Conservation (phyloP, 2,797 vertebrate genomes). For the Bradypodion pumilum region DNA sequence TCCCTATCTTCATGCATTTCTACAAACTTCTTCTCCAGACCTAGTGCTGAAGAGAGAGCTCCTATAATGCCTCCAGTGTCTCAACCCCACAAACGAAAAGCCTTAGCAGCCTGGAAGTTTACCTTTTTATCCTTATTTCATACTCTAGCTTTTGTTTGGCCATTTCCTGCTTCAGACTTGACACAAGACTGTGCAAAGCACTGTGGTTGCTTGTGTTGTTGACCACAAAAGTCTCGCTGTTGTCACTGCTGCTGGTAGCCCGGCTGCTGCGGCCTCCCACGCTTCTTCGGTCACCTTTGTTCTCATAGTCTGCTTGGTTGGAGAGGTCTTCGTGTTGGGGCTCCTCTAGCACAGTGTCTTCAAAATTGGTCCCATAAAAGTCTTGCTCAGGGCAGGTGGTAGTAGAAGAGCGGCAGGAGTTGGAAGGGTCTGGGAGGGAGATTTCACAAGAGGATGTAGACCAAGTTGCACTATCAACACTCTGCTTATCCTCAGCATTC, state of each 20-base stretch:
- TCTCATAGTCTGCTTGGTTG: slow-evolving; percentile 74
- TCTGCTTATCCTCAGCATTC: slow-evolving; percentile 95
- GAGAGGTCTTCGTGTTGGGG: slow-evolving; percentile 75
- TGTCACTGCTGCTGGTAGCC: slow-evolving; percentile 90
- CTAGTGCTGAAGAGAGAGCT: background rate
- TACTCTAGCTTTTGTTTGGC: slow-evolving; percentile 94
- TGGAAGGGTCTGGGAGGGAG: slow-evolving; percentile 94
- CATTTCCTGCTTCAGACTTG: slow-evolving; percentile 97
- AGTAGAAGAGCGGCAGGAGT: slow-evolving; percentile 94
- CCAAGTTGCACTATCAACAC: slow-evolving; percentile 97
- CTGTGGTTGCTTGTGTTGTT: slow-evolving; percentile 86
- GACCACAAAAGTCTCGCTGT: slow-evolving; percentile 83
- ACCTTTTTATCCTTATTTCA: slow-evolving; percentile 95
- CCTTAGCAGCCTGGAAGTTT: background rate
- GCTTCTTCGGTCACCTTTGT: slow-evolving; percentile 78
- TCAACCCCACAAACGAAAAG: background rate
- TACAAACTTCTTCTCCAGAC: background rate
- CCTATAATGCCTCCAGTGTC: background rate
- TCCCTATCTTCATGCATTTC: background rate
- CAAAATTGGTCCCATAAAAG: slow-evolving; percentile 86
- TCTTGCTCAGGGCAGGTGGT: slow-evolving; percentile 97
- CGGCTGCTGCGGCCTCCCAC: slow-evolving; percentile 81
- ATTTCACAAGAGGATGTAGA: slow-evolving; percentile 98
- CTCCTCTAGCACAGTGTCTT: slow-evolving; percentile 86
- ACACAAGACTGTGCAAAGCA: slow-evolving; percentile 94